A percentile compares a stretch with the other conserved stretches of the same genome.
phyloP scores from a whole-genome alignment of 2,797 vertebrate species.

The Champsocephalus esox region DNA sequence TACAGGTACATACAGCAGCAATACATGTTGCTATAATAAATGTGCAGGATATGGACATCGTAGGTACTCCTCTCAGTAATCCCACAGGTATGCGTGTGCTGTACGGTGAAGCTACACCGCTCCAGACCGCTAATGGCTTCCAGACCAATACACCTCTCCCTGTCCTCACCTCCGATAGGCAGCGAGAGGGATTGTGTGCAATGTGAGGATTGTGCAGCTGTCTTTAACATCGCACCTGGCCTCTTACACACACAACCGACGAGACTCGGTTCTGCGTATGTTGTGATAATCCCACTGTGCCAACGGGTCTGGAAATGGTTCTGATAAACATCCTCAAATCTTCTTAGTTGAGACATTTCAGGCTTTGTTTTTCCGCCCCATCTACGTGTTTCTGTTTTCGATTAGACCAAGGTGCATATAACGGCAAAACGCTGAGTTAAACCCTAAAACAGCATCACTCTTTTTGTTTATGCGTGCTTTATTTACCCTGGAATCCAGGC shows the following conservation, averaged over 20 bases:
- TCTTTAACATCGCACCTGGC: neutral
- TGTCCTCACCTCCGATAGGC: constrained; percentile 19
- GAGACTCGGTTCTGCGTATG: neutral
- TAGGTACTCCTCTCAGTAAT: no score
- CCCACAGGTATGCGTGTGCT: neutral
- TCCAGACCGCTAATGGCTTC: constrained; percentile 9
- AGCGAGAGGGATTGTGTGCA: neutral
- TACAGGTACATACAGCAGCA: neutral
- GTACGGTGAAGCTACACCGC: neutral
- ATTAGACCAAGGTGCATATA: neutral
- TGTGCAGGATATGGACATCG: neutral
- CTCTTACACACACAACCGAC: neutral
- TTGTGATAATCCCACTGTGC: no score
- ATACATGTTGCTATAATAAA: constrained; percentile 2
- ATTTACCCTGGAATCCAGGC: neutral
- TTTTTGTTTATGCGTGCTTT: neutral
- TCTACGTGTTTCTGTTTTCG: neutral
- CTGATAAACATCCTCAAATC: no score
- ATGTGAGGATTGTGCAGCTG: constrained; percentile 17
- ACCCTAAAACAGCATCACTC: neutral
- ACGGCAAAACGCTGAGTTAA: neutral
- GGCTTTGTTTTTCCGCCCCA: neutral
- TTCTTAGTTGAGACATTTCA: neutral
- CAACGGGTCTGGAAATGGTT: no score
- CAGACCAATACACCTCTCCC: constrained; percentile 17